phyloP scores from a whole-genome alignment of 2,113 vertebrate species.

The Sylvietta virens region DNA sequence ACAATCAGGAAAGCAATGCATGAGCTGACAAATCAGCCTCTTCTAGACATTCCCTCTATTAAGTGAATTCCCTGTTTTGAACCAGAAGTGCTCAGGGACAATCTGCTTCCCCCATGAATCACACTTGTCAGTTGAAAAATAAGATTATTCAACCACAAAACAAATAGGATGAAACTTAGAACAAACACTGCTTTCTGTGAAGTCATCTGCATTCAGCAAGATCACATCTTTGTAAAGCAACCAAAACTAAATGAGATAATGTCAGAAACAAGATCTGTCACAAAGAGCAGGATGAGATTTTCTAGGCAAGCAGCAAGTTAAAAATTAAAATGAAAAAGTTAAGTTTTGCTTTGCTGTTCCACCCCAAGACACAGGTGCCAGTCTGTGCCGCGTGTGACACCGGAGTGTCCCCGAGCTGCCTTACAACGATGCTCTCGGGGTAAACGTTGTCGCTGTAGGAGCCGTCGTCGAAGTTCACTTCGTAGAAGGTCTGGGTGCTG shows the following conservation, averaged over 20 bases:
- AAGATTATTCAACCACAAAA: conserved; percentile 43
- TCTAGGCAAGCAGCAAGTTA: not conserved
- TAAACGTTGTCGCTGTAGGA: conserved; percentile 96
- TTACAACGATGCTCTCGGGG: conserved; percentile 90
- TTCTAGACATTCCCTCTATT: not conserved
- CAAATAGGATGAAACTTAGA: conserved; percentile 5
- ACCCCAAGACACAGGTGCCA: not conserved
- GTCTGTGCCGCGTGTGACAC: rapidly evolving
- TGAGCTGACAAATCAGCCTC: not conserved
- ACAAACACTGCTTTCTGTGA: not conserved
- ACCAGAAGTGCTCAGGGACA: not conserved
- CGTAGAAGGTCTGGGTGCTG: conserved; percentile 87
- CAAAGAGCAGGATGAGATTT: not conserved
- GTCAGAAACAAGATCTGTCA: not conserved
- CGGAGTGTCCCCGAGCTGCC: not conserved
- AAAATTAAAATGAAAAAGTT: not conserved
- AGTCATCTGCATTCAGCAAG: not conserved
- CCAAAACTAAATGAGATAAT: not conserved
- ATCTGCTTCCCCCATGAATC: conserved; percentile 7
- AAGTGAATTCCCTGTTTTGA: not conserved
- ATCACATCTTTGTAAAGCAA: not conserved
- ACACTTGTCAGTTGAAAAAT: conserved; percentile 19
- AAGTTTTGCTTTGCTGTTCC: not conserved
- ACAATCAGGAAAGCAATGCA: not conserved
- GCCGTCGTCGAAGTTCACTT: conserved; percentile 94